Conservation (phyloP, 2,113 vertebrate species). For the Thermophis baileyi region DNA sequence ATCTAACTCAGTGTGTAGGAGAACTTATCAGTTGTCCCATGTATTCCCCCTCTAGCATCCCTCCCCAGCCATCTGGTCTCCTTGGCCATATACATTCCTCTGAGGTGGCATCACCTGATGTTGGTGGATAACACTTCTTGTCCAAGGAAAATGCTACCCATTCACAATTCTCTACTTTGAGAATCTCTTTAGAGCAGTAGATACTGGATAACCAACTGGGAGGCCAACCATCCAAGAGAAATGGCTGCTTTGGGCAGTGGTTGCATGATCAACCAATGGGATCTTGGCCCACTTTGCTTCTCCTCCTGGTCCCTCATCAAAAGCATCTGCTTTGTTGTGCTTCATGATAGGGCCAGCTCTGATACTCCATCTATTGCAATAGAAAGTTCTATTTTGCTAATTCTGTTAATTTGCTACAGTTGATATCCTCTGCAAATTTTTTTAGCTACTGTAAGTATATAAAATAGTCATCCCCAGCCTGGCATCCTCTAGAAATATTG, state of each 20-base stretch:
- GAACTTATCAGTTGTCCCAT: neutral
- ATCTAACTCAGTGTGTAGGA: neutral
- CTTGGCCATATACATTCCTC: neutral
- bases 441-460: neutral
- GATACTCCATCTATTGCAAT: neutral
- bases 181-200: neutral
- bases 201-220: neutral
- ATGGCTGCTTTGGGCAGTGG: neutral
- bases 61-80: neutral
- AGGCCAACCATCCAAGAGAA: neutral
- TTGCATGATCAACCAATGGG: neutral
- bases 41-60: neutral
- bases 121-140: neutral
- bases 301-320: neutral
- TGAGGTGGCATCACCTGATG: neutral
- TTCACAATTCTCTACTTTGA: neutral
- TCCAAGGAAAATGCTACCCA: neutral
- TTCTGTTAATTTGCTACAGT: neutral
- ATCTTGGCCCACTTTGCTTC: neutral
- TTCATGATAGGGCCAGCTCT: neutral
- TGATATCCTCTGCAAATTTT: neutral
- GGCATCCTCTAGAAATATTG: neutral
- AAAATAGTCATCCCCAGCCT: neutral
- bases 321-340: neutral
- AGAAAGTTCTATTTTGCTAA: neutral